These are phyloP conservation scores for Typhlichthys eigenmanni DNA, from an alignment of 2,797 vertebrate species.

Conservation along the genomic window DNA sequence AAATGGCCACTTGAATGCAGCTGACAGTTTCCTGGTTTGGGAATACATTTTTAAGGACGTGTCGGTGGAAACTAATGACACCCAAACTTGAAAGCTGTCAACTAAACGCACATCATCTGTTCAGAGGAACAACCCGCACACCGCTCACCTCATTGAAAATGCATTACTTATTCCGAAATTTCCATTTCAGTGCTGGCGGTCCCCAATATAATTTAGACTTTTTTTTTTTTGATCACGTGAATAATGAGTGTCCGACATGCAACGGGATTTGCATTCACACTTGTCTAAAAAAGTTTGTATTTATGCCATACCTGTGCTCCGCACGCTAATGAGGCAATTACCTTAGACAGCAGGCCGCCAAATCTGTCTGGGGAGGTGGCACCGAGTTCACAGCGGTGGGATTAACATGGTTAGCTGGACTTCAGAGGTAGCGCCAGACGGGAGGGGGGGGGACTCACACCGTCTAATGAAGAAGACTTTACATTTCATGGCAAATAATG, in stretches of 20 bases:
- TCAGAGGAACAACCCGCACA: slow-evolving; percentile 40
- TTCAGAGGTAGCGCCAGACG: slow-evolving; percentile 55
- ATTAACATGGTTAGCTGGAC: slow-evolving; percentile 73
- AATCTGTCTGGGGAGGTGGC: slow-evolving; percentile 56
- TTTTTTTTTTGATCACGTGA: slow-evolving; percentile 73
- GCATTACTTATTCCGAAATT: slow-evolving; percentile 66
- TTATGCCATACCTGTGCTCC: slow-evolving; percentile 66
- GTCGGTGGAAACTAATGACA: slow-evolving; percentile 34
- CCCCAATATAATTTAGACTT: slow-evolving; percentile 45
- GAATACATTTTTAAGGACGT: slow-evolving; percentile 18
- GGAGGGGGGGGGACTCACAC: slow-evolving; percentile 71
- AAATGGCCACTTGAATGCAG: slow-evolving; percentile 7
- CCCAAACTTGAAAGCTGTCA: slow-evolving; percentile 55
- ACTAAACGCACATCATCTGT: slow-evolving; percentile 45
- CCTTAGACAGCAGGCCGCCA: slow-evolving; percentile 63
- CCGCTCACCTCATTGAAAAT: slow-evolving; percentile 55
- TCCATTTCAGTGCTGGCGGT: slow-evolving; percentile 62
- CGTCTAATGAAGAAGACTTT: slow-evolving; percentile 74
- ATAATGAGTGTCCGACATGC: slow-evolving; percentile 71
- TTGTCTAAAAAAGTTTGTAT: slow-evolving; percentile 68
- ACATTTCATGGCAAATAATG: slow-evolving; percentile 78
- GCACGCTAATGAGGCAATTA: slow-evolving; percentile 81
- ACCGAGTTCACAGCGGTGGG: slow-evolving; percentile 51
- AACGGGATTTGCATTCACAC: slow-evolving; percentile 69
- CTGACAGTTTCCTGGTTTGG: slow-evolving; percentile 7